Evolutionary conservation across 2,888 invertebrate species (phyloP), one percentile per base, ranked within the genome.

Genomic region (Isoperla grammatica): DNA sequence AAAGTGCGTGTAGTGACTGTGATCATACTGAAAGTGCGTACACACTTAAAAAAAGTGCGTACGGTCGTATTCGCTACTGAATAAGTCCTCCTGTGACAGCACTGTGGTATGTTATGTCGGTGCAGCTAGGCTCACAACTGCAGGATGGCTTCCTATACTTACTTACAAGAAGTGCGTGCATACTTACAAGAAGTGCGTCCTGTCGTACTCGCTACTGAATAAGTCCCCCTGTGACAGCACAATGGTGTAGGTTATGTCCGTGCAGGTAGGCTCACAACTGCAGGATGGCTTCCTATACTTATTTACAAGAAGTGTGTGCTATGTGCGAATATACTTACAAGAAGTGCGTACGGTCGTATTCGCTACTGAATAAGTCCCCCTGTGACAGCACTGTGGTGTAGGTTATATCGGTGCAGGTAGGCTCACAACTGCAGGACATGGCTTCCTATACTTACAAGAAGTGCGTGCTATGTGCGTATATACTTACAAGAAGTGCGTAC

Each of bases 41-140:
- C n/a, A n/a, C n/a, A n/a, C 53, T 60, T 54, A 64, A 62, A 64
- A 64, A 56, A 64, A 64, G 42, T 64, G 55, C 1, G 64, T 64
- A 12, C 61, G 53, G 13, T 64, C 64, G 11, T 61, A 64, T 56
- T 61, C 64, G 22, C 64, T 64, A 53, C 61, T 61, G 57, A 64
- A 64, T 59, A 64, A 64, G 9, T 57, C 42, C 5, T 59, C 60
- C 43, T 60, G 57, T 0, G 64, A 61, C 29, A 61, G 56, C 15
- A 62, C 64, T 0, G 62, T 53, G 8, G 42, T 64, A 64, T 2
- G 43, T 49, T 17, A 62, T 57, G 20, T 64, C 64, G 23, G 57
- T 55, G 42, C 64, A 64, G 3, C 61, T 59, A 12, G 64, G 64
- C 6, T 61, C 55, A 20, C 64, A 64, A 48, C 61, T 56, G 46